Evolutionary conservation across 1,140 invertebrate genomes (phyloP).

Genomic region (Onthophagus taurus): DNA sequence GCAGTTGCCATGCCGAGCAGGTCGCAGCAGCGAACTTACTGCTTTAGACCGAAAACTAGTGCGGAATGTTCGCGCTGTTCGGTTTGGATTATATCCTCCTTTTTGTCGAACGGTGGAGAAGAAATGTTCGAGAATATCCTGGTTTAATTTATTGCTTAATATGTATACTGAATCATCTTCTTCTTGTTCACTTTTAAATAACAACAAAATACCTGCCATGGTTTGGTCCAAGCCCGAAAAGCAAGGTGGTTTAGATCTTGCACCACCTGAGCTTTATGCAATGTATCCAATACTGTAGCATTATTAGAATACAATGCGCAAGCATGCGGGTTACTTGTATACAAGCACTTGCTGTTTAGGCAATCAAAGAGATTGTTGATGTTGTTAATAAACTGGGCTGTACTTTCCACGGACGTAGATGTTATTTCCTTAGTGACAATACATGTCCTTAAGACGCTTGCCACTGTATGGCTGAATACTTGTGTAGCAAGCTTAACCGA

Average conservation of each 20-base stretch:
- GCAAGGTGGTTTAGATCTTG: constrained; percentile 9
- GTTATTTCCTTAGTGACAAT: constrained; percentile 18
- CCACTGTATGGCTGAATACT: constrained; percentile 20
- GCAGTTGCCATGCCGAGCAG: no score
- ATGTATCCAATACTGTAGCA: neutral
- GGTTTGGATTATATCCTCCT: constrained; percentile 4
- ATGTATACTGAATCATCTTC: constrained; percentile 15
- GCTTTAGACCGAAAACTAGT: no score
- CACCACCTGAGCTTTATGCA: neutral
- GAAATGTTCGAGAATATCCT: neutral
- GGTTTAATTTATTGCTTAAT: constrained; percentile 10
- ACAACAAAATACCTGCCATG: constrained; percentile 16
- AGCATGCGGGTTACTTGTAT: constrained; percentile 14
- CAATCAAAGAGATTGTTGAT: constrained; percentile 20
- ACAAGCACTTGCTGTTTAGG: constrained; percentile 12
- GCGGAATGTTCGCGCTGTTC: neutral
- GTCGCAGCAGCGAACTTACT: no score
- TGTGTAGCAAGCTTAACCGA: constrained; percentile 21
- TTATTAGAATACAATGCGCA: neutral
- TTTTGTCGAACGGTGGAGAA: neutral
- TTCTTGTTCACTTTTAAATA: constrained; percentile 10
- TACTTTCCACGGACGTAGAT: constrained; percentile 14
- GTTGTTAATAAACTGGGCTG: constrained; percentile 19
- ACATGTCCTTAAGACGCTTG: constrained; percentile 19
- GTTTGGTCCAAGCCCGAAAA: constrained; percentile 18